Base-by-base conservation (phyloP, 2,797 vertebrate species). In the Ceyx erithaca region DNA sequence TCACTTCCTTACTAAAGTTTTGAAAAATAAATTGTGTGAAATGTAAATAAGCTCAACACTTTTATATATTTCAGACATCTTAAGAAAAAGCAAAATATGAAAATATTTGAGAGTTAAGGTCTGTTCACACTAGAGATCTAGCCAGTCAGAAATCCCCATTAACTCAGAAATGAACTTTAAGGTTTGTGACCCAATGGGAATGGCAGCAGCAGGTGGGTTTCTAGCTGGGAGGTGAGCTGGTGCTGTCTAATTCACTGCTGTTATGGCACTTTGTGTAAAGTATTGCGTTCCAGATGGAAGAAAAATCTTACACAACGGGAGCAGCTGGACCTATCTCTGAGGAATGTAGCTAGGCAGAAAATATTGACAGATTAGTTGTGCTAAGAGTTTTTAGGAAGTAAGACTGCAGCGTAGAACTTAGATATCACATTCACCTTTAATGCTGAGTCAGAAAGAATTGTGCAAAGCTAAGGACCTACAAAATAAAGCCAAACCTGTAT, bases 271-370 rank as follows among this genome's bases (percentile, higher is more conserved):
- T 86, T 37, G 12, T 51, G 28, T 31, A 33, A 87, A 59, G 8
- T 61, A 19, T 21, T 81, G 28, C 7, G 0, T 41, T 93, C 73
- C 78, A 92, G 77, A 64, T 85, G 73, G 82, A 92, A 90, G 70
- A 61, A 86, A 58, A 84, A 7, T 15, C 7, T 93, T 82, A 31
- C 23, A 40, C 25, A 13, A 69, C 1, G 7, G 64, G 52, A 86
- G 46, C 64, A 89, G 55, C 75, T 92, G 81, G 68, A 57, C 14
- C 4, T 57, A 86, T 92, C 67, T 76, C 83, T n/a, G 30, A 64
- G 64, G 22, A 73, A 68, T 17, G 16, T 25, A 85, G 68, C 37
- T 87, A 82, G 75, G 86, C 75, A 90, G 61, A 90, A 96, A 88
- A 51, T 37, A 81, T 6, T 69, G 75, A 82, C 54, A 68, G 68